Evolutionary conservation across 2,797 vertebrate genomes (phyloP).

Genomic region (Molossus molossus): DNA sequence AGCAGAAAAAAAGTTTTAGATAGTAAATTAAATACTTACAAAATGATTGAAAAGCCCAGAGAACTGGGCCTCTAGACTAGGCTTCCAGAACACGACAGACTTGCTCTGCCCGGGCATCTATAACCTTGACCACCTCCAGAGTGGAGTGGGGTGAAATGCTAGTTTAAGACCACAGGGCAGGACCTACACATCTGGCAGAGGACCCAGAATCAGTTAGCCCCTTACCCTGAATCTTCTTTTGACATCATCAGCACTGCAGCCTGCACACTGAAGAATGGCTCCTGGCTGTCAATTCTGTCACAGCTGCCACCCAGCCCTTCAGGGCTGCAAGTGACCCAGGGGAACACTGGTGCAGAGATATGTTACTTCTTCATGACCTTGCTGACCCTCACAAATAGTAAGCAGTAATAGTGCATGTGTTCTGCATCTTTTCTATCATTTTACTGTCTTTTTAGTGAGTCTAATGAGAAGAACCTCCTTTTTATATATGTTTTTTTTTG

Average conservation of each 20-base stretch:
- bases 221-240: neutral
- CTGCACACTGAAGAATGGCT: neutral
- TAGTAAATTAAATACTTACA: conserved; percentile 15
- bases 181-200: neutral
- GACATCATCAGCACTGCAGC: neutral
- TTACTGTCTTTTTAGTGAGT: neutral
- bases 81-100: neutral
- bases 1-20: conserved; percentile 21
- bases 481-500: too few relatives aligned
- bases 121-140: neutral
- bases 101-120: neutral
- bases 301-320: neutral
- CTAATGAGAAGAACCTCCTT: neutral
- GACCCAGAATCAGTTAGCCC: neutral
- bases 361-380: neutral
- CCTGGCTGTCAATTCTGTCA: neutral
- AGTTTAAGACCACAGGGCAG: neutral
- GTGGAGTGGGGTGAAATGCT: neutral
- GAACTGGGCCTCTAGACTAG: neutral
- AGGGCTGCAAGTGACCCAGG: neutral
- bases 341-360: neutral
- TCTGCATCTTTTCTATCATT: neutral
- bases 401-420: neutral
- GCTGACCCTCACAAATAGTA: neutral
- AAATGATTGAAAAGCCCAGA: neutral